Evolutionary conservation across 2,888 invertebrate genomes (phyloP), one percentile per base, ranked within the genome.

Genomic region (Colletes collaris): DNA sequence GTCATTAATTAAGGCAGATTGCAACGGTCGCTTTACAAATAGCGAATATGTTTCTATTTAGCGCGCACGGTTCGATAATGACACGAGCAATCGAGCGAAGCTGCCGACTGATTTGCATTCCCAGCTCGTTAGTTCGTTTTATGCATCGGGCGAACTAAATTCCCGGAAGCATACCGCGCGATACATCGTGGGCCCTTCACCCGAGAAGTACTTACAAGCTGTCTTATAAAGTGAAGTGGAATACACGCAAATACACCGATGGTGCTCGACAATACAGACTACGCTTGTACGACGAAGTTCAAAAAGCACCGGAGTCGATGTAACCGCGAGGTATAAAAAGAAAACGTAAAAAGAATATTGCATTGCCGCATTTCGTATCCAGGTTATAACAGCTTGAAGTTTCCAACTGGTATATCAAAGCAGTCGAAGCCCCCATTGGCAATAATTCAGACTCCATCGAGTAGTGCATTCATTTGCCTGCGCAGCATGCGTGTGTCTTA

Each of bases 321-420:
- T 60, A 62, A 62, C 60, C 44, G 53, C 40, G 13, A n/a, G 11
- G 5, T 35, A 66, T 52, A 44, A 52, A 66, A 72, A 59, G n/a
- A 13, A 8, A 8, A 35, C 44, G 44, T 69, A 69, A 69, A 69
- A 69, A 52, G 60, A 19, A 62, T 50, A 69, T 68, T 68, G 50
- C 68, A 16, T 27, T 4, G 40, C 16, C 16, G 35, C 37, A 44
- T 58, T 62, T 52, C n/a, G 65, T 65, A 37, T 56, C 56, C 56
- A 44, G 37, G 64, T 19, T 19, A 40, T 64, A 49, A 37, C 19
- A 11, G 63, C 46, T 49, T 8, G 10, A 50, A 63, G 35, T 64
- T 71, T 71, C 27, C 56, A 58, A 56, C 55, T 35, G 37, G 49
- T 19, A 44, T 59, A 70, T 55, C 56, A 71, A 71, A 56, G 55